Evolutionary conservation across 1,140 invertebrate genomes (phyloP).

Genomic region (Caenorhabditis tropicalis): DNA sequence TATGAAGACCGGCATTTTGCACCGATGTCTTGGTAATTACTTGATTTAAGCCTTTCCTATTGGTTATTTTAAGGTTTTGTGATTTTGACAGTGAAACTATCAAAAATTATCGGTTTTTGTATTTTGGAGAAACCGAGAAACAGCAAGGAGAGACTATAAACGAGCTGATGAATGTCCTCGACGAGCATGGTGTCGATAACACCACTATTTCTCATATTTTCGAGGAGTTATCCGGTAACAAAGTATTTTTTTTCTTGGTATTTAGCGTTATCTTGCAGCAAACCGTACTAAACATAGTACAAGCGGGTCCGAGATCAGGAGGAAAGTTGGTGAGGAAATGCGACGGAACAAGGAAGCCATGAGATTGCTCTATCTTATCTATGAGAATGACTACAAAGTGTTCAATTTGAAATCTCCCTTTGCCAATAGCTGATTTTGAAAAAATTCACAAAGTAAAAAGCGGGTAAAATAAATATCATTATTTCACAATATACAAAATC

Average conservation of each 20-base stretch:
- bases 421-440: background rate
- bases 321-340: background rate
- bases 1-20: slow-evolving; percentile 29
- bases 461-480: too few species aligned
- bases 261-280: background rate
- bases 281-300: slow-evolving; percentile 21
- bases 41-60: background rate
- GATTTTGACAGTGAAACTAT: slow-evolving; percentile 11
- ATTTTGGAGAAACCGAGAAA: slow-evolving; percentile 1
- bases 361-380: background rate
- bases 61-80: background rate
- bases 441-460: too few species aligned
- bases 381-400: slow-evolving; percentile 20
- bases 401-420: slow-evolving; percentile 13
- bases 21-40: background rate
- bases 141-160: background rate
- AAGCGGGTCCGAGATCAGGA: background rate
- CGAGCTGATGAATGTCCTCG: background rate
- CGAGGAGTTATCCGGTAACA: background rate
- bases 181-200: background rate
- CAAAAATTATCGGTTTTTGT: slow-evolving; percentile 18
- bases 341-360: background rate
- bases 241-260: background rate
- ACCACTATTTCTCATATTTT: background rate
- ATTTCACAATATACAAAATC: too few species aligned